These are phyloP conservation scores for Vandiemenella viatica DNA, from an alignment of 2,888 invertebrate genomes.

Conservation along the genomic window DNA sequence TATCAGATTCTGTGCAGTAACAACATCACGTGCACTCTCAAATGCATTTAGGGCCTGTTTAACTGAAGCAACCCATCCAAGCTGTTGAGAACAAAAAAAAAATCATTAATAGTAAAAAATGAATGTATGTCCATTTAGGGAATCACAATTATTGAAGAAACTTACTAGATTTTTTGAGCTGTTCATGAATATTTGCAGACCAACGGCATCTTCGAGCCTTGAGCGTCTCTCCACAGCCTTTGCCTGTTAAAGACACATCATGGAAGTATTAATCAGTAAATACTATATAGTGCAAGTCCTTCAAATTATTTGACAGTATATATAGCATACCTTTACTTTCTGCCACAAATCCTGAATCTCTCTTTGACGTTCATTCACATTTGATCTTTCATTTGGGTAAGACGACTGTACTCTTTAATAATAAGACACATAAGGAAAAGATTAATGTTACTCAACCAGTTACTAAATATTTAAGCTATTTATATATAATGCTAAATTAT, in stretches of 20 bases:
- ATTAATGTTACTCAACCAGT: no score
- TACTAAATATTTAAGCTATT: no score
- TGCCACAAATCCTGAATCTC: conserved; percentile 82
- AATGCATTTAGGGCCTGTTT: conserved; percentile 67
- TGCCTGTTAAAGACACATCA: conserved; percentile 33
- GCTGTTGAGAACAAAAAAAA: no score
- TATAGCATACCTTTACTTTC: conserved; percentile 41
- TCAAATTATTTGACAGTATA: neutral
- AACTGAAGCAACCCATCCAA: conserved; percentile 57
- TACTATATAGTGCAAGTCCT: neutral
- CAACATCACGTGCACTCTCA: conserved; percentile 71
- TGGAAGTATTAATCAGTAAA: neutral
- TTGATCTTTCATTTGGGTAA: conserved; percentile 78
- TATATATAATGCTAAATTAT: no score
- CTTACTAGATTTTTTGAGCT: conserved; percentile 54
- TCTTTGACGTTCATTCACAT: conserved; percentile 68
- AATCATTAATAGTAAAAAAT: neutral
- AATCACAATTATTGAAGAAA: neutral
- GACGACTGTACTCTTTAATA: conserved; percentile 63
- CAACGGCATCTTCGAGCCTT: conserved; percentile 84
- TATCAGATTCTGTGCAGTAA: conserved; percentile 75
- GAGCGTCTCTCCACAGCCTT: conserved; percentile 73
- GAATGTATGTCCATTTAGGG: neutral
- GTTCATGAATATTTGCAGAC: conserved; percentile 82
- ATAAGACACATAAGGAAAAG: neutral